phyloP scores from a whole-genome alignment of 2,113 vertebrate species.

The Cinclus mexicanus region DNA sequence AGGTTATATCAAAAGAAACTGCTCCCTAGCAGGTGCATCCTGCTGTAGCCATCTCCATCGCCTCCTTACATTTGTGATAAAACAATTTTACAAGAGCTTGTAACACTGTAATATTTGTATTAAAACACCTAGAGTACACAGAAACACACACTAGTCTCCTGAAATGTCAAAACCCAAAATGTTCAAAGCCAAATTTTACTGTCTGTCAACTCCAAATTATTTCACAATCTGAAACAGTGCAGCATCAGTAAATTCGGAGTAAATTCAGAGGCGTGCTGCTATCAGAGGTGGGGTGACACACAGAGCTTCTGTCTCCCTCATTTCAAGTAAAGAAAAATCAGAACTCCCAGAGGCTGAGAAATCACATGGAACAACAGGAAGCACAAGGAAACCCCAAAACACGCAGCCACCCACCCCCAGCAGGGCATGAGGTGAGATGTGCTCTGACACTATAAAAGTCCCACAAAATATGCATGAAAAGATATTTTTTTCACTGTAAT shows the following conservation, averaged over 20 bases:
- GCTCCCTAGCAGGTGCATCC: background rate
- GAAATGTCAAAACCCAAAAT: background rate
- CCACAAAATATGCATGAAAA: background rate
- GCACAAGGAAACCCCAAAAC: background rate
- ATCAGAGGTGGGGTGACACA: background rate
- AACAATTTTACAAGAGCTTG: background rate
- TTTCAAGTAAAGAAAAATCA: background rate
- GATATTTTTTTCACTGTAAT: background rate
- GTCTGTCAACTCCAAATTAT: background rate
- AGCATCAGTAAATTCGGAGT: background rate
- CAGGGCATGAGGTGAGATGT: background rate
- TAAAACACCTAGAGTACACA: background rate
- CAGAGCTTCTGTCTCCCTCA: background rate
- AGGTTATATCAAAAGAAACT: background rate
- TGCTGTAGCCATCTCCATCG: background rate
- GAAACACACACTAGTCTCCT: background rate
- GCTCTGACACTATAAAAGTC: background rate
- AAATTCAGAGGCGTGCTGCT: background rate
- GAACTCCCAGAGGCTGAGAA: background rate
- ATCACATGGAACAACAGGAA: fast-evolving
- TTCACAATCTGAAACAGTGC: background rate
- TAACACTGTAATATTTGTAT: background rate
- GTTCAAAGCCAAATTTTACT: background rate
- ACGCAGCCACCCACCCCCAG: background rate
- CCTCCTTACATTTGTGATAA: background rate